phyloP scores from a whole-genome alignment of 2,113 vertebrate species.

The Chamaetylas fuelleborni region DNA sequence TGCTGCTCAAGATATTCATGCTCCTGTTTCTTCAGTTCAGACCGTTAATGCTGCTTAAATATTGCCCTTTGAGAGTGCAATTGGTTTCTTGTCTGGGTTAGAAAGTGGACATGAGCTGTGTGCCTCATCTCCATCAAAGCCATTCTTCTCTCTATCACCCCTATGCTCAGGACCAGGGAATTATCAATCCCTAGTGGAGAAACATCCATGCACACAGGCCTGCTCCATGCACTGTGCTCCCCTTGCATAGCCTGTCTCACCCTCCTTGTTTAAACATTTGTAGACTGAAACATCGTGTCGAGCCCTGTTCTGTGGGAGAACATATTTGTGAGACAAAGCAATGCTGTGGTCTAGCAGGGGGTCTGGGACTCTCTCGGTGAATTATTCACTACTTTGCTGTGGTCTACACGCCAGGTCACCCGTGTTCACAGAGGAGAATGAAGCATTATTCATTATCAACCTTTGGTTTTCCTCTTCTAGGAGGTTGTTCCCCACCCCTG shows the following conservation, averaged over 20 bases:
- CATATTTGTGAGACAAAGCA: conserved; percentile 75
- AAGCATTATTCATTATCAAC: conserved; percentile 69
- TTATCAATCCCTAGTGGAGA: conserved; percentile 34
- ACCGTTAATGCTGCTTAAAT: conserved; percentile 29
- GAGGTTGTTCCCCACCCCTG: conserved; percentile 15
- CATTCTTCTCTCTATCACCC: neutral
- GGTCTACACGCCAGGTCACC: conserved; percentile 69
- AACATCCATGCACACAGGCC: neutral
- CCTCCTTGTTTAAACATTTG: conserved; percentile 72
- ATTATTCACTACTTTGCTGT: conserved; percentile 74
- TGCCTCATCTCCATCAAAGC: conserved; percentile 19
- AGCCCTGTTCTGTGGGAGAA: conserved; percentile 68
- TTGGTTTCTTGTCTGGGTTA: conserved; percentile 53
- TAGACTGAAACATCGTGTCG: conserved; percentile 57
- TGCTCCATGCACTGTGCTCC: neutral
- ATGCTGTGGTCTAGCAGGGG: conserved; percentile 68
- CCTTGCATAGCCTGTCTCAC: conserved; percentile 16
- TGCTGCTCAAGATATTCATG: neutral
- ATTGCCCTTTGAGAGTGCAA: neutral
- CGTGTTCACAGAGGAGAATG: conserved; percentile 60
- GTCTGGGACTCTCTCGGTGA: conserved; percentile 66
- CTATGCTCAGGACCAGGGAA: conserved; percentile 24
- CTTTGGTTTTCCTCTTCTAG: conserved; percentile 60
- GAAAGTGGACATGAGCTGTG: neutral
- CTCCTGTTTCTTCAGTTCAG: conserved; percentile 30